Percentiles rank a stretch among this genome's conserved stretches.
phyloP scores from a whole-genome alignment of 2,113 vertebrate species.

The Sterna hirundo region DNA sequence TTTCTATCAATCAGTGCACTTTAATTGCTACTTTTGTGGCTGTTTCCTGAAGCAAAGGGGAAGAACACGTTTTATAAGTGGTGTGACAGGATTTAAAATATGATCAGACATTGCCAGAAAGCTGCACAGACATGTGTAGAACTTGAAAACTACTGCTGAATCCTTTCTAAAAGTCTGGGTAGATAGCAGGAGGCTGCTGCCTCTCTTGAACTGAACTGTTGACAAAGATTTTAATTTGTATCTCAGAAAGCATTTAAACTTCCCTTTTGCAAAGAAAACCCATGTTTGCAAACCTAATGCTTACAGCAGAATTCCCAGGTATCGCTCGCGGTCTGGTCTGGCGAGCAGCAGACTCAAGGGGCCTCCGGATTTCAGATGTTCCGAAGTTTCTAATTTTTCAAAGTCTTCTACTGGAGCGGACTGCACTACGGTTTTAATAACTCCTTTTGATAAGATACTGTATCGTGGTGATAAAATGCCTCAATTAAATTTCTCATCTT shows the following conservation, averaged over 20 bases:
- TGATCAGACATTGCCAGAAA: not conserved
- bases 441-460: not conserved
- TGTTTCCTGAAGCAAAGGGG: not conserved
- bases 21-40: not conserved
- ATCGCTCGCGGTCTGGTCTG: not conserved
- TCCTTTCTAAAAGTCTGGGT: not conserved
- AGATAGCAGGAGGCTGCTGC: not conserved
- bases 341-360: not conserved
- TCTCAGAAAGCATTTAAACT: not conserved
- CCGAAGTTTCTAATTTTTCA: not conserved
- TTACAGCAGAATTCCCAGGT: not conserved
- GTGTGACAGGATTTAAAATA: not conserved
- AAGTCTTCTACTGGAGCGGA: not conserved
- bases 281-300: not conserved
- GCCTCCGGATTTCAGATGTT: not conserved
- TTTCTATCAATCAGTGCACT: not conserved
- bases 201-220: not conserved
- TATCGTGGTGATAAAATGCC: not conserved
- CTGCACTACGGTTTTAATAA: not conserved
- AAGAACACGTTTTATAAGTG: not conserved
- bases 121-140: not conserved
- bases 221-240: not conserved
- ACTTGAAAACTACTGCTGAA: not conserved
- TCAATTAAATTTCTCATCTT: conserved; percentile 39
- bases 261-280: not conserved